phyloP scores from a whole-genome alignment of 2,797 vertebrate species.

The Spizella passerina region DNA sequence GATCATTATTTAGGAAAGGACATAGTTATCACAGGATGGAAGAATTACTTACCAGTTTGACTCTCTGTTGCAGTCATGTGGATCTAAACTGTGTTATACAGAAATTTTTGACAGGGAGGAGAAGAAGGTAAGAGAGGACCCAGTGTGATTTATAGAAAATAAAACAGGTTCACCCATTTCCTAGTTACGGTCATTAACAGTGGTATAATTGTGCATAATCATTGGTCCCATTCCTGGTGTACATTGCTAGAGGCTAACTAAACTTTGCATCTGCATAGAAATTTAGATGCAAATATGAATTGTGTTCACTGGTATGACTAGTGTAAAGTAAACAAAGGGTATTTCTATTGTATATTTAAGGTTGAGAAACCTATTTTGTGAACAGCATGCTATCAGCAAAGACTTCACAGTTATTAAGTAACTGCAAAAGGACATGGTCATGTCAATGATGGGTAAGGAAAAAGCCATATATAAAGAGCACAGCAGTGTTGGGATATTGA shows the following conservation, averaged over 20 bases:
- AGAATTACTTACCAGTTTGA: not conserved
- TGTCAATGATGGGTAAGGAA: not conserved
- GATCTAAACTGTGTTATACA: not conserved
- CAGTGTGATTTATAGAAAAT: not conserved
- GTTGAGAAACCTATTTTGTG: slow-evolving; percentile 44
- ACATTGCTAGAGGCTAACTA: slow-evolving; percentile 9
- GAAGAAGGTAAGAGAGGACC: not conserved
- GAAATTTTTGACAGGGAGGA: not conserved
- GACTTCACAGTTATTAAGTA: slow-evolving; percentile 42
- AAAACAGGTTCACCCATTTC: not conserved
- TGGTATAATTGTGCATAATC: slow-evolving; percentile 23
- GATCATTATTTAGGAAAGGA: not conserved
- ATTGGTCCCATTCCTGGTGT: slow-evolving; percentile 6
- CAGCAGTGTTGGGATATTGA: not conserved
- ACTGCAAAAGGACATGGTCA: not conserved
- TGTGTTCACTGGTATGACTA: slow-evolving; percentile 41
- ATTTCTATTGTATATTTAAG: slow-evolving; percentile 41
- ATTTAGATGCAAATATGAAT: slow-evolving; percentile 60
- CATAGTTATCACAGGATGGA: not conserved
- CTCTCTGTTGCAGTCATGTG: not conserved
- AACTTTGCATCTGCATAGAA: slow-evolving; percentile 42
- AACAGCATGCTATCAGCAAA: not conserved
- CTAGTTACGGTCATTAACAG: not conserved
- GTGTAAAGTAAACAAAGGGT: slow-evolving; percentile 51
- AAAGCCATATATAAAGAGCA: not conserved